Percentiles rank a stretch among this genome's conserved stretches.
Conservation (phyloP, 2,888 invertebrate genomes). For the Callyntrura sp. region DNA sequence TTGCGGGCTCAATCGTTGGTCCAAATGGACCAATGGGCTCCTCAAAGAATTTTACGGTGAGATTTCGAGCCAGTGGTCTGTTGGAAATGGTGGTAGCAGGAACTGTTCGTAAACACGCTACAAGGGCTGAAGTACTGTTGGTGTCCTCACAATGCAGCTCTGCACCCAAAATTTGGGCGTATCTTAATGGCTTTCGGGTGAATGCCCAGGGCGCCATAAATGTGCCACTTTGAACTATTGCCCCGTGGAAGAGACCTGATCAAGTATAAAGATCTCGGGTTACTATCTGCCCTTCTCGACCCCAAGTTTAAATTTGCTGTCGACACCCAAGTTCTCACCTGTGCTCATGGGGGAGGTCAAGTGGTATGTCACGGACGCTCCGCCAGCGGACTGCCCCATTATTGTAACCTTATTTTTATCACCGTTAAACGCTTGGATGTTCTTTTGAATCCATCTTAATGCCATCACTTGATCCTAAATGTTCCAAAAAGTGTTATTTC, state of each 20-base stretch:
- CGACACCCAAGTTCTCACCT: too few species aligned
- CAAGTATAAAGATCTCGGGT: too few species aligned
- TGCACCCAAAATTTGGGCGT: constrained; percentile 67
- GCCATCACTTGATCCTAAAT: constrained; percentile 43
- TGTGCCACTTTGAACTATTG: constrained; percentile 71
- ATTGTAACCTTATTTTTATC: constrained; percentile 55
- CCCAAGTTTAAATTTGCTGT: too few species aligned
- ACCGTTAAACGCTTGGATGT: constrained; percentile 42
- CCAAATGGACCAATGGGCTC: constrained; percentile 76
- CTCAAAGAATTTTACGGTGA: constrained; percentile 57
- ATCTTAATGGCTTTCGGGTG: constrained; percentile 60
- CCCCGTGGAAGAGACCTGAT: constrained; percentile 60
- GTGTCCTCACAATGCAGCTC: constrained; percentile 35
- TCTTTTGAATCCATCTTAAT: constrained; percentile 20
- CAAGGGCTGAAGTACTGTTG: constrained; percentile 30
- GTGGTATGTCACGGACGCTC: constrained; percentile 55
- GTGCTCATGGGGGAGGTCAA: constrained; percentile 70
- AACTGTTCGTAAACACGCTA: constrained; percentile 54
- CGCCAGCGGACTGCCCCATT: constrained; percentile 56
- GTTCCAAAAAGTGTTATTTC: too few species aligned
- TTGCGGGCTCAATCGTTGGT: constrained; percentile 64
- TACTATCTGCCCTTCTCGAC: too few species aligned
- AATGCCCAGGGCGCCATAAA: constrained; percentile 66
- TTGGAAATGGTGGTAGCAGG: constrained; percentile 31
- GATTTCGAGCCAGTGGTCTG: not conserved